These are phyloP conservation scores for Encarsia formosa DNA, from an alignment of 2,888 invertebrate genomes.

Conservation along the genomic window DNA sequence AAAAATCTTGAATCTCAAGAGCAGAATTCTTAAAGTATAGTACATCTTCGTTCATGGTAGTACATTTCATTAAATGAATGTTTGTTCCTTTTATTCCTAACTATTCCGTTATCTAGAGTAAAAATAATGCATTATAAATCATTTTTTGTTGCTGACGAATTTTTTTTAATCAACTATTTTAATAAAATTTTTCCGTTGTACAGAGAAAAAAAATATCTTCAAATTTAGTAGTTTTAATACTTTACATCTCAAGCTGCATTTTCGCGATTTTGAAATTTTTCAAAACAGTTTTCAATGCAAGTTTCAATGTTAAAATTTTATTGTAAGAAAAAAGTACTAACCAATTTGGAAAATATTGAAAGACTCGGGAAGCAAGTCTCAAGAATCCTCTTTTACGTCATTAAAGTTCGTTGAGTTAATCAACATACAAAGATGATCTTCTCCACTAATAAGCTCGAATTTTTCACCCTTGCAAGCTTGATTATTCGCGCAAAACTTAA, in stretches of 20 bases:
- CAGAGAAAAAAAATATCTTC: no score
- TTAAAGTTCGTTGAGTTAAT: not conserved
- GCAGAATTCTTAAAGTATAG: not conserved
- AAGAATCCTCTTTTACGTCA: not conserved
- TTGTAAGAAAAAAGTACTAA: not conserved
- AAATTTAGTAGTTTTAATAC: no score
- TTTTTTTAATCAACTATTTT: no score
- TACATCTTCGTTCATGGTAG: conserved; percentile 5
- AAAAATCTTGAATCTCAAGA: not conserved
- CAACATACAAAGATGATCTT: not conserved
- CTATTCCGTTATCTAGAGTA: conserved; percentile 4
- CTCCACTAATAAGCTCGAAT: not conserved
- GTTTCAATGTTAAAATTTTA: not conserved
- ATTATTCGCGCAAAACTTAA: conserved; percentile 37
- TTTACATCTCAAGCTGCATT: no score
- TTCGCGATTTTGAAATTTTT: no score
- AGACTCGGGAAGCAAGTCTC: not conserved
- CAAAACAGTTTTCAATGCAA: no score
- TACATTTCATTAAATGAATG: conserved; percentile 4
- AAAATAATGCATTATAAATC: not conserved
- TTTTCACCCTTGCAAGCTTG: conserved; percentile 24
- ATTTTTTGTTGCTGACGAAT: not conserved
- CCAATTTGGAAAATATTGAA: conserved; percentile 4
- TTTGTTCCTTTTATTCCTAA: conserved; percentile 1
- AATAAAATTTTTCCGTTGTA: no score